Percentiles rank a stretch among this genome's conserved stretches.
Evolutionary conservation across 2,888 invertebrate species (phyloP).

Genomic region (Limenitis camilla): DNA sequence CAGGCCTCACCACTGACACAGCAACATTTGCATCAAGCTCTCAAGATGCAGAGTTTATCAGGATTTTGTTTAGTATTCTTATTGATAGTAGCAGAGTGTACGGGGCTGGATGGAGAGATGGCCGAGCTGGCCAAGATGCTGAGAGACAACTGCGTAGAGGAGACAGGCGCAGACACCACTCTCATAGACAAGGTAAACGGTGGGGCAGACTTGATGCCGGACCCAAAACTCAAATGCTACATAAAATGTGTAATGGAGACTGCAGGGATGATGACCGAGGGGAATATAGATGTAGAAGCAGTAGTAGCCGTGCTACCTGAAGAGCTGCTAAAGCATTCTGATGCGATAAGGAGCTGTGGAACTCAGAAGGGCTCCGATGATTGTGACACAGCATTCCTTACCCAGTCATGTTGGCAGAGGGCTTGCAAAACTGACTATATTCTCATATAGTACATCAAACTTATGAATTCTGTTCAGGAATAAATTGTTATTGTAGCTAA

Average conservation of each 20-base stretch:
- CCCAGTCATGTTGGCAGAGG: slow-evolving; percentile 62
- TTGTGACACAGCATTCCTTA: slow-evolving; percentile 59
- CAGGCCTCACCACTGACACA: slow-evolving; percentile 15
- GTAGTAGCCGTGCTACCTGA: slow-evolving; percentile 54
- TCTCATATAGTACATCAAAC: slow-evolving; percentile 39
- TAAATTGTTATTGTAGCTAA: not conserved
- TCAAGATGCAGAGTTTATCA: slow-evolving; percentile 12
- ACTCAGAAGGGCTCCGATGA: slow-evolving; percentile 50
- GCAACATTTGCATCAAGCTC: not conserved
- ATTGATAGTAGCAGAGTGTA: slow-evolving; percentile 15
- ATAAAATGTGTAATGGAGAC: slow-evolving; percentile 65
- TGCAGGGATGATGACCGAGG: slow-evolving; percentile 58
- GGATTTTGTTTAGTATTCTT: slow-evolving; percentile 19
- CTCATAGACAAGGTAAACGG: slow-evolving; percentile 48
- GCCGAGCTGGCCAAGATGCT: slow-evolving; percentile 56
- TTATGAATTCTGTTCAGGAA: not conserved
- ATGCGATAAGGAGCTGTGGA: slow-evolving; percentile 43
- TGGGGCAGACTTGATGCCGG: slow-evolving; percentile 48
- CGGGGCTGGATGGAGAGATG: slow-evolving; percentile 53
- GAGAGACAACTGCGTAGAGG: slow-evolving; percentile 51
- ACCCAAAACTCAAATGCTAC: slow-evolving; percentile 56
- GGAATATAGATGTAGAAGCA: slow-evolving; percentile 54
- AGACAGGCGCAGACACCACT: slow-evolving; percentile 47
- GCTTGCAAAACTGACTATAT: slow-evolving; percentile 49
- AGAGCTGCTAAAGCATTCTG: slow-evolving; percentile 38